These are phyloP conservation scores for Heliconius hewitsoni DNA, from an alignment of 1,140 invertebrate genomes.

Conservation along the genomic window DNA sequence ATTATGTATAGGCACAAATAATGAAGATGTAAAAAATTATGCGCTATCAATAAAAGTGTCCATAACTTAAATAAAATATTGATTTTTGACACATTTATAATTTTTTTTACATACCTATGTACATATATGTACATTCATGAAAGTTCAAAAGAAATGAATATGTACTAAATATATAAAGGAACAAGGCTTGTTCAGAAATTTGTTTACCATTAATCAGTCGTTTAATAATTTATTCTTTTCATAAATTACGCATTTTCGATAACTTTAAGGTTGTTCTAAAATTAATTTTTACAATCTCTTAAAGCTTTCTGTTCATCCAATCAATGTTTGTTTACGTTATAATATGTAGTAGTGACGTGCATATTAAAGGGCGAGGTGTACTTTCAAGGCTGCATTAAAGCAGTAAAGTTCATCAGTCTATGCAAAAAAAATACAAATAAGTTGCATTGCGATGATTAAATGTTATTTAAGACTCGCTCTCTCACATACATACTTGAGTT, in stretches of 20 bases:
- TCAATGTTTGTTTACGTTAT: neutral
- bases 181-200: neutral
- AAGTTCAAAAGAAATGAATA: too few species aligned
- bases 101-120: too few species aligned
- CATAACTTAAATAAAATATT: too few species aligned
- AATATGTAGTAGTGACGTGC: neutral
- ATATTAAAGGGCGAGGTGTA: conserved; percentile 1
- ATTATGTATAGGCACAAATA: too few species aligned
- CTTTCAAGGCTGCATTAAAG: neutral
- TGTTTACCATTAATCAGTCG: neutral
- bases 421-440: neutral
- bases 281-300: conserved; percentile 7
- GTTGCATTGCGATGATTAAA: too few species aligned
- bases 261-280: neutral
- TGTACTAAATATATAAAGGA: neutral
- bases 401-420: conserved; percentile 2
- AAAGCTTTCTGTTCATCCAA: neutral
- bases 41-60: too few species aligned
- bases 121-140: too few species aligned
- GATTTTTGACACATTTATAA: too few species aligned
- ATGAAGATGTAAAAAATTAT: too few species aligned
- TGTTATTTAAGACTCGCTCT: too few species aligned
- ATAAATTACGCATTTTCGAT: neutral
- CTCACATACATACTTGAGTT: too few species aligned
- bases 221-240: neutral